Conservation (phyloP, 2,113 vertebrate genomes). For the Sprattus sprattus region DNA sequence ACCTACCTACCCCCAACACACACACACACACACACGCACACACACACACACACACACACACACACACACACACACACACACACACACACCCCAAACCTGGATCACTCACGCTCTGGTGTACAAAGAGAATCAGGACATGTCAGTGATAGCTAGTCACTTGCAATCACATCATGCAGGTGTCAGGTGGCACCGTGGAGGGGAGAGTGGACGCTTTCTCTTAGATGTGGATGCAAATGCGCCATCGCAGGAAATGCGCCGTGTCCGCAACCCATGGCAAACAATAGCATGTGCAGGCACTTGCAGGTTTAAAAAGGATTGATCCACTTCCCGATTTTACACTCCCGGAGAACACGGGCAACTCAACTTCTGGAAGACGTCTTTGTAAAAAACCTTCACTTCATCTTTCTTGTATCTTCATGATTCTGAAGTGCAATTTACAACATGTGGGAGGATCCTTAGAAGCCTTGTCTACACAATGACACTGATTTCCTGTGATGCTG, state of each 20-base stretch:
- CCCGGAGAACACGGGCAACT: neutral
- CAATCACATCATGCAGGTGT: slow-evolving; percentile 44
- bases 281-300: neutral
- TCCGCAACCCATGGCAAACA: neutral
- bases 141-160: slow-evolving; percentile 41
- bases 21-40: neutral
- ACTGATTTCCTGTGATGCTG: neutral
- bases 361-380: neutral
- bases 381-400: neutral
- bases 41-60: neutral
- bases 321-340: neutral
- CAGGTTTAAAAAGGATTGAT: slow-evolving; percentile 3
- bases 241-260: neutral
- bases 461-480: neutral
- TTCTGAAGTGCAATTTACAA: neutral
- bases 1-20: neutral
- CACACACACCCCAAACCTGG: slow-evolving; percentile 4
- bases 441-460: neutral
- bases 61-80: slow-evolving; percentile 34
- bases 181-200: neutral
- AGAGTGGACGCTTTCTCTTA: neutral
- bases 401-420: neutral
- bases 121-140: neutral
- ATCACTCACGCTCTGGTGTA: slow-evolving; percentile 9
- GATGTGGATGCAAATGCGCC: neutral